Base-by-base conservation (phyloP, 1,140 invertebrate species). In the Babylonia areolata region DNA sequence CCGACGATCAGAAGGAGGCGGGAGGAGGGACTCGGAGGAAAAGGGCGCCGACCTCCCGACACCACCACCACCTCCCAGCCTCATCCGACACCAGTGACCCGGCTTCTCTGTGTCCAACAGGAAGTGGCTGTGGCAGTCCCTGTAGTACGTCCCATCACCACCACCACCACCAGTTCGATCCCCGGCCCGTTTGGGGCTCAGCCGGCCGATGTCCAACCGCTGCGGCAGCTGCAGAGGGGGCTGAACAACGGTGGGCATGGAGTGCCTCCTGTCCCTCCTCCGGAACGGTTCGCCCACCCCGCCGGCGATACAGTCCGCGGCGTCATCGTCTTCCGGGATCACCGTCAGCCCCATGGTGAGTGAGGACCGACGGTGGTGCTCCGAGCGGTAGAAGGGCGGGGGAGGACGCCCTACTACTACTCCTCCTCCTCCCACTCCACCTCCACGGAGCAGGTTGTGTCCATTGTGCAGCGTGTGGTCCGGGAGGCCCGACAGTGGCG, bases 301-400 rank as follows among this genome's bases (percentile, higher is more conserved):
- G 35, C 71, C 85, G 31, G 82, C 84, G 6, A 71, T n/a, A 23
- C 46, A 73, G 23, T 85, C 69, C 2, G n/a, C 42, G 40, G 35
- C 64, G 82, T 87, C 87, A 17, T 88, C 87, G 15, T 81, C 83
- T 35, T 87, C 88, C 28, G 88, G 85, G 58, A 88, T 89, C 37
- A 81, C 78, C 33, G 79, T 85, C 12, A 88, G 85, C 28, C 85
- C 87, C 17, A 79, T 78, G n/a, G 87, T 88, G 35, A 88, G 80
- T n/a, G 87, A 88, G 46, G 46, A 51, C 9, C 46, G 46, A 23
- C 86, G 64, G 1, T 84, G 85, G 42, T 88, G 87, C 31, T 88
- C 87, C 5, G 85, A 35, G 9, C 69, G 35, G 82, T 84, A 84
- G 37, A 84, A 15, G 37, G 82, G 64, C 3, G 35, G 15, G n/a